Conservation (phyloP, 2,888 invertebrate genomes). For the Hyppa rectilinea region DNA sequence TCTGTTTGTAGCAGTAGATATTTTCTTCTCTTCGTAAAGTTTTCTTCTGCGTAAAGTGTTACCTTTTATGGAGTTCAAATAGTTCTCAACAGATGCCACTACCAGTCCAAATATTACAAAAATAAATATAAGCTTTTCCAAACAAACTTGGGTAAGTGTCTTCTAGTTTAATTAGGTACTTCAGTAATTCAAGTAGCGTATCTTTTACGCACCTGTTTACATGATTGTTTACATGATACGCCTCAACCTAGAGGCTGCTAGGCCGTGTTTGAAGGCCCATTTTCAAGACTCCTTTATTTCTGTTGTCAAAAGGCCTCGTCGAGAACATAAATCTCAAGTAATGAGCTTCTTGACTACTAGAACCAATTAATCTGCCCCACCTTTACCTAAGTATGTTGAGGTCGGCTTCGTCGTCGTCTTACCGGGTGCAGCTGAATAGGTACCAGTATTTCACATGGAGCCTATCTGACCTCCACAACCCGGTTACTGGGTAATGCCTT, state of each 20-base stretch:
- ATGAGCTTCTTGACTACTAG: neutral
- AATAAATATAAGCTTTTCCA: no score
- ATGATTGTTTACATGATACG: neutral
- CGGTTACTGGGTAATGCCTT: no score
- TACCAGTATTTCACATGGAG: no score
- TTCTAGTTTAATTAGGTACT: no score
- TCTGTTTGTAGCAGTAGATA: neutral
- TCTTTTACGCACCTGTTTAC: neutral
- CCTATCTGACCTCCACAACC: no score
- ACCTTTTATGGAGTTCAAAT: conserved; percentile 60
- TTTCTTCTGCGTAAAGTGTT: conserved; percentile 9
- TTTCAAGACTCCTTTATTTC: neutral
- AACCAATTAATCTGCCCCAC: neutral
- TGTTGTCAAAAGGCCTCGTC: neutral
- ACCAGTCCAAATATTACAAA: conserved; percentile 46
- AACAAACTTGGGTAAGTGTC: no score
- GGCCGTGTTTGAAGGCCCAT: neutral
- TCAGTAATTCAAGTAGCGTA: no score
- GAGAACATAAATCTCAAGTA: neutral
- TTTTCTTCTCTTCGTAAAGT: neutral
- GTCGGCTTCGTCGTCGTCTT: no score
- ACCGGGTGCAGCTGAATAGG: no score
- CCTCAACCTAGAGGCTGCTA: neutral
- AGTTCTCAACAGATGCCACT: conserved; percentile 78
- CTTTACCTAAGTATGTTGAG: no score